A percentile compares a stretch with the other conserved stretches of the same genome.
Conservation (phyloP, 1,140 invertebrate species). For the Bombus superbus region DNA sequence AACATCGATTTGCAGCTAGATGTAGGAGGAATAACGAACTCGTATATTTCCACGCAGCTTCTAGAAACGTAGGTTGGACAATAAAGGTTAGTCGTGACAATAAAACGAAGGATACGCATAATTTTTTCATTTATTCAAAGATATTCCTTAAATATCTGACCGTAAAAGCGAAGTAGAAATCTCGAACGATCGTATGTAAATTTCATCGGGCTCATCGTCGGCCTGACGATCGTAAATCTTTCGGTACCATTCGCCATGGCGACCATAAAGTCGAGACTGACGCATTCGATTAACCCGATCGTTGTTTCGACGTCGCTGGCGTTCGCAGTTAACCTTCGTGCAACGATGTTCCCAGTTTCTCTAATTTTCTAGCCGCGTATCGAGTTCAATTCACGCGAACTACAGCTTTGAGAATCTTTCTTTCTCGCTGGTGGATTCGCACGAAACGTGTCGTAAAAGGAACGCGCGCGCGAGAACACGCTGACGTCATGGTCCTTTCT, state of each 20-base stretch:
- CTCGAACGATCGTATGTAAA: slow-evolving; percentile 22
- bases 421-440: neutral
- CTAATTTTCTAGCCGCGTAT: neutral
- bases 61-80: neutral
- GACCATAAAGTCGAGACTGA: slow-evolving; percentile 2
- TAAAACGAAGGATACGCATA: neutral
- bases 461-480: neutral
- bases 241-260: neutral
- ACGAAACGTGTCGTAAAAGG: no score
- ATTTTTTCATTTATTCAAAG: slow-evolving; percentile 17
- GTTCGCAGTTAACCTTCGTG: neutral
- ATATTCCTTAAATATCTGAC: neutral
- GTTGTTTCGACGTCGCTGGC: neutral
- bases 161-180: no score
- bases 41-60: neutral
- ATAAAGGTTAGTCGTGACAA: neutral
- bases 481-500: slow-evolving; percentile 62
- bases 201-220: slow-evolving; percentile 2
- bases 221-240: neutral
- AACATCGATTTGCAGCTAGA: neutral
- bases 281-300: neutral
- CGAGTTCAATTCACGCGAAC: neutral
- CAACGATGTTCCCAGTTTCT: neutral
- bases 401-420: neutral
- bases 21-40: neutral